Conservation (phyloP, 2,888 invertebrate species). For the Prenolepis imparis region DNA sequence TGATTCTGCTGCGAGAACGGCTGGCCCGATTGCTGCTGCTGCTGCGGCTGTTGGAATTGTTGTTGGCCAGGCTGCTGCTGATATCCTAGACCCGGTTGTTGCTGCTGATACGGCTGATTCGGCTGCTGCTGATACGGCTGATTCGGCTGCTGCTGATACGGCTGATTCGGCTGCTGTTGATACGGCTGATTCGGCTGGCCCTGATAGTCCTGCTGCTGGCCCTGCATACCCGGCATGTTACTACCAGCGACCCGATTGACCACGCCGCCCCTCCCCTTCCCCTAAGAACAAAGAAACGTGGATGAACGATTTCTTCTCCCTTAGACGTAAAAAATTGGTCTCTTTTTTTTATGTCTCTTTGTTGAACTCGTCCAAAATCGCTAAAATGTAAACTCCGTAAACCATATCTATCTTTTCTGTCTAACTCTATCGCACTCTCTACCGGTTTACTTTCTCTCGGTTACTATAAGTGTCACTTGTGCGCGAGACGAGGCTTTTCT, state of each 20-base stretch:
- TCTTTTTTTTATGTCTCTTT: conserved; percentile 10
- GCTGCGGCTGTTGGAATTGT: conserved; percentile 77
- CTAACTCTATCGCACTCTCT: conserved; percentile 36
- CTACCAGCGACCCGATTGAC: conserved; percentile 88
- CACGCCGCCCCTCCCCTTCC: conserved; percentile 89
- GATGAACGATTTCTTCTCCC: conserved; percentile 29
- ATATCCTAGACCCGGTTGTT: conserved; percentile 76
- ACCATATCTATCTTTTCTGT: conserved; percentile 18
- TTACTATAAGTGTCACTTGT: conserved; percentile 32
- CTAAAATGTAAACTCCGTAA: neutral
- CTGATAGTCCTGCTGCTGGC: conserved; percentile 80
- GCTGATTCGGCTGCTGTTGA: conserved; percentile 82
- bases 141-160: conserved; percentile 84
- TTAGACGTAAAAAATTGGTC: neutral
- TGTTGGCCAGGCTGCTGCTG: conserved; percentile 70
- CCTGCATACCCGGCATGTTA: conserved; percentile 89
- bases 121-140: conserved; percentile 80
- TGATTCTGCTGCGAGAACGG: conserved; percentile 80
- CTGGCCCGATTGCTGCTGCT: conserved; percentile 81
- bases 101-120: conserved; percentile 83
- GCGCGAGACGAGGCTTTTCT: conserved; percentile 16
- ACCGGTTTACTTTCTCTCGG: conserved; percentile 16
- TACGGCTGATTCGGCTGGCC: conserved; percentile 78
- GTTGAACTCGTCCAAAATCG: conserved; percentile 2
- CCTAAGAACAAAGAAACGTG: conserved; percentile 84